Conservation (phyloP, 2,113 vertebrate species). For the Desmodus rotundus region DNA sequence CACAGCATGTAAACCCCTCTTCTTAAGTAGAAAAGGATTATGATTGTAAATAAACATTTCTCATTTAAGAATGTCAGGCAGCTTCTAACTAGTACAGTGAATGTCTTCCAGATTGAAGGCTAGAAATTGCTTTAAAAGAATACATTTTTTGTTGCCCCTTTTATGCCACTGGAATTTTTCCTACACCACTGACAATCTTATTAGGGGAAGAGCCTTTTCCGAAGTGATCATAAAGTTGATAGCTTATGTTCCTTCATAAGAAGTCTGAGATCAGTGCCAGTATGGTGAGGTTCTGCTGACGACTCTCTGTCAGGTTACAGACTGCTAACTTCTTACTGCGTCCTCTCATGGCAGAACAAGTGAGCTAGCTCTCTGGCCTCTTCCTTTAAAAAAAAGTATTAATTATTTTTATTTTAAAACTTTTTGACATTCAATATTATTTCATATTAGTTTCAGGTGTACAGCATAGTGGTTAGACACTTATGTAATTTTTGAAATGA, state of each 20-base stretch:
- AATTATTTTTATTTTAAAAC: too few species aligned
- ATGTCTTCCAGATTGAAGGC: not conserved
- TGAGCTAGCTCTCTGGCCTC: too few species aligned
- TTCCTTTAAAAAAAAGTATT: too few species aligned
- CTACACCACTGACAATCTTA: not conserved
- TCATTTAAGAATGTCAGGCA: not conserved
- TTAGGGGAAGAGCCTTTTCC: not conserved
- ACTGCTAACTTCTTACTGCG: too few species aligned
- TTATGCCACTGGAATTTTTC: not conserved
- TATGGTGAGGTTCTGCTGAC: too few species aligned
- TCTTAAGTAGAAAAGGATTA: not conserved
- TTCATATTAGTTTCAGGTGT: too few species aligned
- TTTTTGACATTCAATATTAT: too few species aligned
- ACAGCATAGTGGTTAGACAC: too few species aligned
- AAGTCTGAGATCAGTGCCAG: too few species aligned
- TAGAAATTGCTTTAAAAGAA: not conserved
- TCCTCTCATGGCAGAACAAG: too few species aligned
- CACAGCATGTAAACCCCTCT: not conserved
- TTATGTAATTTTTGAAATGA: too few species aligned
- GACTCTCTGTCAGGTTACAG: too few species aligned
- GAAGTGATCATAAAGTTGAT: not conserved
- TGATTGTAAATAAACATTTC: not conserved
- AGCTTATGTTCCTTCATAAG: slow-evolving; percentile 2
- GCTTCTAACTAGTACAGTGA: not conserved
- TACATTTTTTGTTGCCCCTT: not conserved